Percentiles rank a stretch among this genome's conserved stretches.
Evolutionary conservation across 2,113 vertebrate genomes (phyloP).

Genomic region (Sula dactylatra): DNA sequence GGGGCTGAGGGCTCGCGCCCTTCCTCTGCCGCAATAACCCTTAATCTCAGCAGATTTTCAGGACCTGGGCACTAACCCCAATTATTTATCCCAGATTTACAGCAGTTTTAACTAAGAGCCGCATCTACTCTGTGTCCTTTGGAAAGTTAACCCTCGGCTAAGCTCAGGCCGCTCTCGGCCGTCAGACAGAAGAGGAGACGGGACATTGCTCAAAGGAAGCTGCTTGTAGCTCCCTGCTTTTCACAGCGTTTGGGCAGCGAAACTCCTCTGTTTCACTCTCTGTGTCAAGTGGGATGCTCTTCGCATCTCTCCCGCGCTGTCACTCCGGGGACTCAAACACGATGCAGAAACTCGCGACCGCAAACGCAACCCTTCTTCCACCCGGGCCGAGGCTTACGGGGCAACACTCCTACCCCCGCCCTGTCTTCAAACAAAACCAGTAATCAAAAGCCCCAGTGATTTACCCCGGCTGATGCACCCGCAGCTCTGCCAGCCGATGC

Average conservation of each 20-base stretch:
- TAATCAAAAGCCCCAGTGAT: not conserved
- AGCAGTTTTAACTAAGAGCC: not conserved
- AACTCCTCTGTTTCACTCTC: not conserved
- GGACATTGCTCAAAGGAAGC: not conserved
- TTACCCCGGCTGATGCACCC: not conserved
- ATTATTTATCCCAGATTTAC: not conserved
- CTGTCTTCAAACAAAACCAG: not conserved
- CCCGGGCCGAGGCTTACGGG: not conserved
- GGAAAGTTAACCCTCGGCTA: not conserved
- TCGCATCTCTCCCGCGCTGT: not conserved
- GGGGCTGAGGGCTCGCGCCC: not conserved
- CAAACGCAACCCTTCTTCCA: not conserved
- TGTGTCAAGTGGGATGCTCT: fast-evolving
- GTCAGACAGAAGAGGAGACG: not conserved
- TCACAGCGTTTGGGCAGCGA: fast-evolving
- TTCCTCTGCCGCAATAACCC: not conserved
- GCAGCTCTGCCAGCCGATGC: not conserved
- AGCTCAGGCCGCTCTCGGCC: not conserved
- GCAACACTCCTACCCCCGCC: not conserved
- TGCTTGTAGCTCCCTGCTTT: not conserved
- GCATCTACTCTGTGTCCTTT: not conserved
- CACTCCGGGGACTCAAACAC: fast-evolving
- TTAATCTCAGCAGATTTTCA: not conserved
- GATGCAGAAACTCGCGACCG: fast-evolving
- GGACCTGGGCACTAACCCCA: not conserved